Evolutionary conservation across 2,797 vertebrate genomes (phyloP), one percentile per base, ranked within the genome.

Genomic region (Sciaenops ocellatus): DNA sequence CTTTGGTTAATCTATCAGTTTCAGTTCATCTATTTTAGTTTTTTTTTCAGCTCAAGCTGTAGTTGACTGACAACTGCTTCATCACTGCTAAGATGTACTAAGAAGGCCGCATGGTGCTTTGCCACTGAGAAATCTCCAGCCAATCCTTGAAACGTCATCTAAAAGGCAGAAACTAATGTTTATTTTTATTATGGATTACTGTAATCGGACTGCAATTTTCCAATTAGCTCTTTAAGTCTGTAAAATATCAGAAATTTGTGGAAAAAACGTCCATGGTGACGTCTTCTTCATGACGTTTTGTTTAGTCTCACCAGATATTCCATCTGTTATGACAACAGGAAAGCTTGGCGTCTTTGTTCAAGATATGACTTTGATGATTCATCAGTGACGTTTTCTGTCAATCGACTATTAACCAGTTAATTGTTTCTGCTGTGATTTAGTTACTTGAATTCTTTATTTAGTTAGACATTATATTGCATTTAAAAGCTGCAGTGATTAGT

Each of bases 1-100:
- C 59, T 59, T 38, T 44, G 4, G 2, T 65, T 69, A 24, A 62
- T 69, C 44, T 28, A 62, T 56, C 60, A 15, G 1, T 56, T 67
- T 34, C 4, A 55, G n/a, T 62, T 54, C n/a, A 52, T 72, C 11
- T 0, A 46, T 56, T 61, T 41, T 28, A 5, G 30, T 57, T 62
- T 67, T 62, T 67, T 62, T 24, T 57, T 34, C 20, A 26, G 57
- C 57, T 73, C 42, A 22, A 51, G 61, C 72, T 20, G n/a, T 16
- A 16, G 64, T 41, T 68, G 51, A 69, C 24, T 22, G 64, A 64
- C 15, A 15, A 6, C 30, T 26, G 24, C 71, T 54, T 50, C n/a
- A 16, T 44, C 73, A 6, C 30, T 16, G 56, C 61, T 66, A 20
- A 34, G 17, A 54, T 13, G 47, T 65, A 66, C 34, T 47, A 41